Conservation (phyloP, 2,113 vertebrate genomes). For the Erythrolamprus reginae region DNA sequence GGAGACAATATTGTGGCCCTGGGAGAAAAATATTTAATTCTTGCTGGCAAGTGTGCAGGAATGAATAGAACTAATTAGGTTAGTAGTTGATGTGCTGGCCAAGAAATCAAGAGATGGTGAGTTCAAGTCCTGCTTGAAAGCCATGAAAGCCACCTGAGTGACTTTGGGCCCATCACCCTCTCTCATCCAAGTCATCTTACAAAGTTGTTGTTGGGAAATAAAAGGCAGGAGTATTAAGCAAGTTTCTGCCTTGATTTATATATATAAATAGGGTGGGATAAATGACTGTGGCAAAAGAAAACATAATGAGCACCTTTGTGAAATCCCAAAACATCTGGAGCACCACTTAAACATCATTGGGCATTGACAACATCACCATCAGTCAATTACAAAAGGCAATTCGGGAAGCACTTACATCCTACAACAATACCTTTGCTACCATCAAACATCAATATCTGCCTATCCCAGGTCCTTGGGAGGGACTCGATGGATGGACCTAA, state of each 20-base stretch:
- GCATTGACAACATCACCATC: neutral
- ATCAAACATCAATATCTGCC: neutral
- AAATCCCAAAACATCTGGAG: neutral
- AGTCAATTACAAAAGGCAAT: neutral
- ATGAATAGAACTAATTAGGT: neutral
- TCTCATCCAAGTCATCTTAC: neutral
- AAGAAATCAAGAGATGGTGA: neutral
- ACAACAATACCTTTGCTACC: neutral
- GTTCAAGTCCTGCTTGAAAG: neutral
- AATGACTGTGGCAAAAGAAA: neutral
- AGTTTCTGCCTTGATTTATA: neutral
- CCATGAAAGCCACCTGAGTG: neutral
- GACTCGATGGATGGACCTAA: neutral
- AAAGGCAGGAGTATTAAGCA: neutral
- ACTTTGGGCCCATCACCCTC: neutral
- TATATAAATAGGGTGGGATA: neutral
- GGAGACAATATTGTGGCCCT: neutral
- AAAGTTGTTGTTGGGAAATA: neutral
- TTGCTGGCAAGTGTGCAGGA: neutral
- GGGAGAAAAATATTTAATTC: neutral
- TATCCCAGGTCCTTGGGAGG: neutral
- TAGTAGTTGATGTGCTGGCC: neutral
- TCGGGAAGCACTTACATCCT: neutral
- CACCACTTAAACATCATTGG: neutral
- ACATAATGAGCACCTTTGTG: neutral